Base-by-base conservation (phyloP, 1,140 invertebrate genomes). In the Gonioctena quinquepunctata region DNA sequence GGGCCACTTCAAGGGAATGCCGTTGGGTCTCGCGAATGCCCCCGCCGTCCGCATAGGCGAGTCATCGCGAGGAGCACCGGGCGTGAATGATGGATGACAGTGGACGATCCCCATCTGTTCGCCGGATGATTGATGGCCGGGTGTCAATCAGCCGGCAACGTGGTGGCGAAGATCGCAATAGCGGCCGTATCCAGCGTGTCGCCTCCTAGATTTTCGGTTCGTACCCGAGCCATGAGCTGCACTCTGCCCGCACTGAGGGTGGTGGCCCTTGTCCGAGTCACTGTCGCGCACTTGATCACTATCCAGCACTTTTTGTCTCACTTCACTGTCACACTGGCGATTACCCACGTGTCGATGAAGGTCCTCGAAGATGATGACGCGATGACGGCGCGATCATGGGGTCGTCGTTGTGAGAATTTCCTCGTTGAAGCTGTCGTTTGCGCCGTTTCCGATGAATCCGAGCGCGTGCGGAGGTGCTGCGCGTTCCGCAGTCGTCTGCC, bases 401-500 rank as follows among this genome's bases (percentile, higher is more conserved):
- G 77, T 73, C n/a, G n/a, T 73, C 71, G 70, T 42, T 6, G 33
- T 79, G 69, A 68, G 62, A 62, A 68, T 60, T 67, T 71, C 60
- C 64, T 66, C 70, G 69, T 74, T 75, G 56, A 42, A 27, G 52
- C 50, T 49, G 48, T 25, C 27, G 28, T 19, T 64, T 62, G n/a
- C n/a, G n/a, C n/a, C n/a, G n/a, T n/a, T 54, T 67, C 69, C 63
- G 70, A 54, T 52, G 66, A 63, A 74, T 71, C 76, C 71, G 69
- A 77, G 72, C 76, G 79, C 79, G 80, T 81, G 77, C 81, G 79
- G 80, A 82, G 86, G 83, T 86, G 86, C 85, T 87, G 86, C 87
- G 87, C 86, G 86, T 82, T 86, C 87, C 86, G 86, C 86, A 87
- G 87, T 87, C 87, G 86, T 88, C 87, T 87, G 87, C 87, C 85